phyloP scores from a whole-genome alignment of 2,888 invertebrate genomes.

The Tribolium freemani region DNA sequence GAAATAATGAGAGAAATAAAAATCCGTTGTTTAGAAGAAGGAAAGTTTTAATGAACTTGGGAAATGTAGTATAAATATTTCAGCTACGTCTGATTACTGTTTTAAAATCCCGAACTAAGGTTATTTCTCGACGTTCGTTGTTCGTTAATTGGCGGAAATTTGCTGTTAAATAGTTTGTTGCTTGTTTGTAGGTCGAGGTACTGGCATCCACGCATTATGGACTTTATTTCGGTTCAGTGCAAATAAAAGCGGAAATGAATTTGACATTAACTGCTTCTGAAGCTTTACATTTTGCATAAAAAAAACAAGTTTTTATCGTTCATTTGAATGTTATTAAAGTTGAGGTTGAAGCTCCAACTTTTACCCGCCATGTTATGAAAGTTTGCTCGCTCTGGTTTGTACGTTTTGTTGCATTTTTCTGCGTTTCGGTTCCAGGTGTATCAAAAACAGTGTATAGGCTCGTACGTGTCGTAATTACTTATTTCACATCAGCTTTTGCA shows the following conservation, averaged over 20 bases:
- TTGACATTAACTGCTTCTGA: constrained; percentile 28
- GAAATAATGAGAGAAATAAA: constrained; percentile 32
- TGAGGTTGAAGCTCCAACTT: constrained; percentile 32
- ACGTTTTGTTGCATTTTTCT: constrained; percentile 40
- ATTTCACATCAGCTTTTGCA: constrained; percentile 31
- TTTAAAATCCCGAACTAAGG: constrained; percentile 9
- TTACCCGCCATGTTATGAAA: constrained; percentile 20
- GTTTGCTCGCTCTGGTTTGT: not conserved
- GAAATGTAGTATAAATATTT: constrained; percentile 45
- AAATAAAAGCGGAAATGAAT: constrained; percentile 8
- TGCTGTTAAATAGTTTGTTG: constrained; percentile 17
- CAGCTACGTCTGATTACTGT: constrained; percentile 28
- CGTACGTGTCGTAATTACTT: constrained; percentile 45
- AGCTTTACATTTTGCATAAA: constrained; percentile 29
- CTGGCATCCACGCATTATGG: constrained; percentile 15
- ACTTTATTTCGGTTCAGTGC: constrained; percentile 8
- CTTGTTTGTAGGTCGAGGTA: constrained; percentile 8
- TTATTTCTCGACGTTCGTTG: not conserved
- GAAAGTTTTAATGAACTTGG: constrained; percentile 46
- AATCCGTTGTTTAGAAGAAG: constrained; percentile 18
- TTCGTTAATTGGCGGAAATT: constrained; percentile 17
- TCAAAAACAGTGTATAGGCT: constrained; percentile 43
- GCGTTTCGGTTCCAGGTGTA: constrained; percentile 37
- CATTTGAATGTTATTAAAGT: constrained; percentile 40
- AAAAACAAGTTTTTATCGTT: constrained; percentile 14